A percentile compares a stretch with the other conserved stretches of the same genome.
Evolutionary conservation across 2,113 vertebrate species (phyloP).

Genomic region (Loxodonta africana): DNA sequence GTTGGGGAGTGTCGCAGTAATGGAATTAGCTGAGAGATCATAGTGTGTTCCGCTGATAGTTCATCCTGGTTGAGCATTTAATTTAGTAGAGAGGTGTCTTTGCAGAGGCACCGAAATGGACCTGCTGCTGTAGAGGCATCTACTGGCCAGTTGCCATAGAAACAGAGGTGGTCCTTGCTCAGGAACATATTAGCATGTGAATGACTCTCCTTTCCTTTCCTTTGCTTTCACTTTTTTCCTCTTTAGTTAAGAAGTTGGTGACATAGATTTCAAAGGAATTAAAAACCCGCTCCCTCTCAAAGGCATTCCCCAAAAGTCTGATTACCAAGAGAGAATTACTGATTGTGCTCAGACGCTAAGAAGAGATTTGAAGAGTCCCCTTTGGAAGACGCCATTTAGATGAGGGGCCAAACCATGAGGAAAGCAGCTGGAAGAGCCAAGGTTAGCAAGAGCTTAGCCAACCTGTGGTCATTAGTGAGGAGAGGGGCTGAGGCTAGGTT

Average conservation of each 20-base stretch:
- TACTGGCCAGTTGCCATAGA: slow-evolving; percentile 69
- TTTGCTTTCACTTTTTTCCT: background rate
- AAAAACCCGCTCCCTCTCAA: background rate
- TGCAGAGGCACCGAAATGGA: slow-evolving; percentile 39
- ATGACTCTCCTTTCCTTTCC: slow-evolving; percentile 63
- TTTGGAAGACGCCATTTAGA: background rate
- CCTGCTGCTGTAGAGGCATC: background rate
- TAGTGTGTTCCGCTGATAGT: background rate
- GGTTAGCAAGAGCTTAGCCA: too few species aligned
- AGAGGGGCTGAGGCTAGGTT: background rate
- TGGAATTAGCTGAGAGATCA: background rate
- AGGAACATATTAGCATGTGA: slow-evolving; percentile 12
- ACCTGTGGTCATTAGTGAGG: background rate
- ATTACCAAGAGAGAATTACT: background rate
- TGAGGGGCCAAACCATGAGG: background rate
- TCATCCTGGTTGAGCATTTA: slow-evolving; percentile 58
- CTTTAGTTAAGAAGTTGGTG: background rate
- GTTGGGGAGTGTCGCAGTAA: background rate
- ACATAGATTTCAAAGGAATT: slow-evolving; percentile 12
- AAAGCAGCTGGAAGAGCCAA: background rate
- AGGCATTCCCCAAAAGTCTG: background rate
- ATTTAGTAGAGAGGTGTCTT: background rate
- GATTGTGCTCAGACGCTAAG: background rate
- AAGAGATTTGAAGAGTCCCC: background rate
- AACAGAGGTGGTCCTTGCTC: slow-evolving; percentile 75